Conservation (phyloP, 2,113 vertebrate species). For the Urocynchramus pylzowi region DNA sequence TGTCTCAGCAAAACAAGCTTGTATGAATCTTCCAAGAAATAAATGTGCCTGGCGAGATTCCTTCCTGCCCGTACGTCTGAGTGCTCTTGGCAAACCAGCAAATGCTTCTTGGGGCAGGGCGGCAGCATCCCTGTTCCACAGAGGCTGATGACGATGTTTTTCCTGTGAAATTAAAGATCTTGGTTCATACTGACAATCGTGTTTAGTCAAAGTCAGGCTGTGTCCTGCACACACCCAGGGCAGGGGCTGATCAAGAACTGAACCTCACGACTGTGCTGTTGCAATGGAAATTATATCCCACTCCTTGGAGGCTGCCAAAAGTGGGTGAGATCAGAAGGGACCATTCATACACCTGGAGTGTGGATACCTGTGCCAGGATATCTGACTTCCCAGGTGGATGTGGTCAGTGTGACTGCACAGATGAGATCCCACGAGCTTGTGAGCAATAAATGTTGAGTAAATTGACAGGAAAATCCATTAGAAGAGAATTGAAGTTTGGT, state of each 20-base stretch:
- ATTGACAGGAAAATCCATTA: not conserved
- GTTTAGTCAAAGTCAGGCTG: not conserved
- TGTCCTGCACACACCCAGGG: not conserved
- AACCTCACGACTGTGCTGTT: not conserved
- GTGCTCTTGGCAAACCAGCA: conserved; percentile 18
- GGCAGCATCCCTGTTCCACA: not conserved
- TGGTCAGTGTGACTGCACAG: not conserved
- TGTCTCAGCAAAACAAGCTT: not conserved
- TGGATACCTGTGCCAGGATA: not conserved
- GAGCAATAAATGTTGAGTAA: too few relatives aligned
- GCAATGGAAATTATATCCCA: not conserved
- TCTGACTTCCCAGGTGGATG: not conserved
- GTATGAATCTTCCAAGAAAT: conserved; percentile 3
- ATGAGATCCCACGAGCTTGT: not conserved
- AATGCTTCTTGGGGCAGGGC: not conserved
- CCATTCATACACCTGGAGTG: fast-evolving
- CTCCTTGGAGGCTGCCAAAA: not conserved
- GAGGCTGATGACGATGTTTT: not conserved
- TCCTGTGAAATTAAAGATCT: not conserved
- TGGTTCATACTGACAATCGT: not conserved
- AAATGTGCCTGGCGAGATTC: not conserved
- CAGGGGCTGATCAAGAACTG: not conserved
- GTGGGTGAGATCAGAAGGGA: not conserved
- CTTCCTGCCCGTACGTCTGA: not conserved
- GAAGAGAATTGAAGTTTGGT: not conserved